Percentiles rank a stretch among this genome's conserved stretches.
These are phyloP conservation scores for Camponotus vicinus DNA, from an alignment of 1,140 invertebrate genomes.

Conservation along the genomic window DNA sequence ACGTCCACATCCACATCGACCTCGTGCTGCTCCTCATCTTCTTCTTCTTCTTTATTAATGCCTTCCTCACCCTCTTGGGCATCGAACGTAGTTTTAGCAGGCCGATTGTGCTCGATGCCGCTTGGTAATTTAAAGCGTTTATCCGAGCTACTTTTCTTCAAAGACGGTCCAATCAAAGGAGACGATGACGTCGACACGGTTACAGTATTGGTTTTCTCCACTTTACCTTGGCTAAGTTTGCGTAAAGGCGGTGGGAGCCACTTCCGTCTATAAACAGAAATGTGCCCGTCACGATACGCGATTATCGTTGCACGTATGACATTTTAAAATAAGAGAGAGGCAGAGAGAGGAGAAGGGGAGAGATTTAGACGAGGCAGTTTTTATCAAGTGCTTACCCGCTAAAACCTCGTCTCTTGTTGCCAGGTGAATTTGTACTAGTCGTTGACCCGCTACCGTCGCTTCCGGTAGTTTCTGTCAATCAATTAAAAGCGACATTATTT, in stretches of 20 bases:
- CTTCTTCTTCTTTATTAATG: slow-evolving; percentile 70
- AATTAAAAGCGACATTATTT: background rate
- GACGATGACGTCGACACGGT: slow-evolving; percentile 84
- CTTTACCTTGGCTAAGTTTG: slow-evolving; percentile 95
- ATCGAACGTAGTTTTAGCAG: slow-evolving; percentile 49
- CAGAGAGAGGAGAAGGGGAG: too few relatives aligned
- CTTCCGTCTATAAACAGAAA: slow-evolving; percentile 89
- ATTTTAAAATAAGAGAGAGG: slow-evolving; percentile 41
- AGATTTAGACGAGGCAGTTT: slow-evolving; percentile 53
- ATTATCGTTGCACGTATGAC: slow-evolving; percentile 66
- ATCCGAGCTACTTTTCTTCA: slow-evolving; percentile 91
- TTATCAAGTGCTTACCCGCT: slow-evolving; percentile 89
- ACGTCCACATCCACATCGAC: slow-evolving; percentile 64
- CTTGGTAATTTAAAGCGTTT: slow-evolving; percentile 91
- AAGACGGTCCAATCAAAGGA: slow-evolving; percentile 65
- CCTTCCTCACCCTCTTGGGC: slow-evolving; percentile 78
- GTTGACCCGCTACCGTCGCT: slow-evolving; percentile 86
- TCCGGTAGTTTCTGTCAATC: slow-evolving; percentile 86
- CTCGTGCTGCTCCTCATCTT: slow-evolving; percentile 66
- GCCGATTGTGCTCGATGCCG: slow-evolving; percentile 61
- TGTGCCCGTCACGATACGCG: slow-evolving; percentile 60
- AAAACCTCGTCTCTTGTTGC: slow-evolving; percentile 93
- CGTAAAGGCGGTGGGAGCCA: slow-evolving; percentile 96
- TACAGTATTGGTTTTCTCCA: slow-evolving; percentile 89
- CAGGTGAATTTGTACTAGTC: slow-evolving; percentile 89